Base-by-base conservation (phyloP, 2,888 invertebrate genomes). In the Drosophila paramelanica region DNA sequence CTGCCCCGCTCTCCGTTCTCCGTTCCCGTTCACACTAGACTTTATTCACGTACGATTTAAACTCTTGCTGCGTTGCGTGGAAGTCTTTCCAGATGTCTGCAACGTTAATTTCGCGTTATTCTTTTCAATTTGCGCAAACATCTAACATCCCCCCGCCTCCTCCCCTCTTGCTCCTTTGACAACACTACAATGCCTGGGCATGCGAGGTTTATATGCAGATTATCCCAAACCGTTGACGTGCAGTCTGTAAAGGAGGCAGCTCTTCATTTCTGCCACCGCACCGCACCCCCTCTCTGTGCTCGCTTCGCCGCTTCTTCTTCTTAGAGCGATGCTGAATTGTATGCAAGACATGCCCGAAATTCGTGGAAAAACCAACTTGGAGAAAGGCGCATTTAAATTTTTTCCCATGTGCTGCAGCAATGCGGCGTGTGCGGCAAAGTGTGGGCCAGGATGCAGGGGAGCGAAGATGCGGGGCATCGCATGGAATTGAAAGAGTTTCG, bases 401-500 rank as follows among this genome's bases (percentile, higher is more conserved):
- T 59, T 36, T 7, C 27, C 36, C 62, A 62, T 73, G 73, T 62
- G 66, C 53, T 42, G 45, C 43, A 27, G 13, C 33, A n/a, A n/a
- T n/a, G n/a, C 4, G 45, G 23, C 41, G 42, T 31, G 31, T 31
- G 31, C n/a, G n/a, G 31, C 42, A 3, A 43, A 11, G 50, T 23
- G 27, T 3, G n/a, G 25, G 25, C 23, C 42, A 6, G 23, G 25
- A 13, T 25, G 13, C n/a, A 47, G 8, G 5, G 36, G 13, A 33
- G 31, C 57, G 20, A 42, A 50, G 50, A 17, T 23, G 38, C 17
- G 46, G 33, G 41, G 25, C 20, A 33, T 41, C 68, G 55, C 71
- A 51, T 56, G 62, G 65, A 79, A 85, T 77, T 79, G 73, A 82
- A 82, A 79, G 77, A 77, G 49, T 69, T 73, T 70, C 52, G 47